Evolutionary conservation across 2,797 vertebrate genomes (phyloP), one percentile per base, ranked within the genome.

Genomic region (Pteropus rufus): DNA sequence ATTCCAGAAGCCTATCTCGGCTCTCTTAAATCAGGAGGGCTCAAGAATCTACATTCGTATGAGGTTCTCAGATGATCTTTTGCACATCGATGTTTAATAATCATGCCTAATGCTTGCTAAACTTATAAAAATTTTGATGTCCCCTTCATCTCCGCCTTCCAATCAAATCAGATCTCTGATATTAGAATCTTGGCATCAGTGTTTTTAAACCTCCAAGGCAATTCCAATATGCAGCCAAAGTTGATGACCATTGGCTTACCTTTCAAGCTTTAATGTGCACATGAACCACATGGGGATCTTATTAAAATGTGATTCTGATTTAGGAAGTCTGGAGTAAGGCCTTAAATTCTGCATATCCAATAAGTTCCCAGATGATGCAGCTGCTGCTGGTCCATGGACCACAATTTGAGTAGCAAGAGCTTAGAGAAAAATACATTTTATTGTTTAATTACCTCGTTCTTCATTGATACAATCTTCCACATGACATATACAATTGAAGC

Each of bases 251-350:
- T 2, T 36, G 73, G 36, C 41, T 70, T 39, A 18, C 31, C 58
- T 80, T 67, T 64, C 31, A 92, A 87, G 60, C 52, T 92, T 91
- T 70, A 46, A 60, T 52, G 24, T 36, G 19, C 10, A 41, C 36
- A 21, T 2, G 18, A 93, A 81, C 41, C 16, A 64, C 5, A 46
- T 49, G 36, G 18, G 31, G 54, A 46, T 77, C 39, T 87, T 88
- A 67, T 29, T 83, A 92, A 87, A 95, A 70, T 84, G 29, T 24
- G 39, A 84, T 69, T 79, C 21, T 94, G 73, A 69, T 64, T 89
- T 93, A 77, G 62, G 49, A 95, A 88, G 36, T 79, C 26, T 82
- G 49, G 62, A 77, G 15, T 49, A 77, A 62, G 60, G 18, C 26
- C 15, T 29, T 84, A 36, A n/a, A 81, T 67, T 91, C 44, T 89